Conservation (phyloP, 2,888 invertebrate species). For the Philereme vetulata region DNA sequence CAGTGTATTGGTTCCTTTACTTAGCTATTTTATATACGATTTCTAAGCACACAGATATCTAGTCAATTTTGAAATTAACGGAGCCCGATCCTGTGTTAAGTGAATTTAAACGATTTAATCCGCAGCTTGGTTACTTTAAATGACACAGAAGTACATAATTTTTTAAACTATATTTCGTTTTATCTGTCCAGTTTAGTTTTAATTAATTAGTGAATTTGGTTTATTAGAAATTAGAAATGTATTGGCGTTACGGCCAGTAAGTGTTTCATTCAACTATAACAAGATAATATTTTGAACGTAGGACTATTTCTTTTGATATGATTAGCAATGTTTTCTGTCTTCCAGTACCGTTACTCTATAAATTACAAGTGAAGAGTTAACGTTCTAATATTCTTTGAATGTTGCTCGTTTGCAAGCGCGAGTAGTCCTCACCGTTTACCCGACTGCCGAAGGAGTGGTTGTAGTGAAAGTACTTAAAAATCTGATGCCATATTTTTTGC, state of each 20-base stretch:
- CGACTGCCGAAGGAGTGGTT: background rate
- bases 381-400: constrained; percentile 44
- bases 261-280: constrained; percentile 49
- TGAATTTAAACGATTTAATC: constrained; percentile 61
- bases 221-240: constrained; percentile 54
- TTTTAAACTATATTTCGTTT: constrained; percentile 49
- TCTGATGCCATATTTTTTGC: constrained; percentile 83
- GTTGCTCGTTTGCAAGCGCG: constrained; percentile 45
- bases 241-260: constrained; percentile 73
- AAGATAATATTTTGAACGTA: constrained; percentile 48
- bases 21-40: constrained; percentile 79
- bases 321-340: constrained; percentile 80
- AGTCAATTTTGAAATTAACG: constrained; percentile 83
- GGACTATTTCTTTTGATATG: constrained; percentile 73
- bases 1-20: constrained; percentile 81
- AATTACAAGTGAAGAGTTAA: constrained; percentile 52
- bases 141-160: constrained; percentile 72
- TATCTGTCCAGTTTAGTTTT: constrained; percentile 76
- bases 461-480: constrained; percentile 76
- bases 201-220: constrained; percentile 72
- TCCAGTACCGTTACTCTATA: constrained; percentile 70
- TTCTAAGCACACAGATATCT: constrained; percentile 83
- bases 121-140: constrained; percentile 66
- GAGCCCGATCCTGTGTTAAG: constrained; percentile 70
- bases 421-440: constrained; percentile 57